A percentile compares a stretch with the other conserved stretches of the same genome.
Conservation (phyloP, 1,140 invertebrate species). For the Cherax quadricarinatus region DNA sequence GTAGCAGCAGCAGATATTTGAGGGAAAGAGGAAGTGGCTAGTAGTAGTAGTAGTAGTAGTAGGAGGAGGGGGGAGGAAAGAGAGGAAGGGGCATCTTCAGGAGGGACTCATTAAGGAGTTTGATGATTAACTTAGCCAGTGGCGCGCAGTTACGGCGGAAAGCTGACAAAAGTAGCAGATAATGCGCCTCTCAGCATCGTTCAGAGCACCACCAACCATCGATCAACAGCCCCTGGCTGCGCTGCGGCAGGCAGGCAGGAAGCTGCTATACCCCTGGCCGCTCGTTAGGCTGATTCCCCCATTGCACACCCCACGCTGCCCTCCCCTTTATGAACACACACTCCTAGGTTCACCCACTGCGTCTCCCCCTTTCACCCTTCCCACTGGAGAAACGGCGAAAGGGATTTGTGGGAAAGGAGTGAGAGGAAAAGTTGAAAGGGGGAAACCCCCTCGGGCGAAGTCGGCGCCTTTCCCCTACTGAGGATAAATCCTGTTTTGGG, state of each 20-base stretch:
- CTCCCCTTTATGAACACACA: neutral
- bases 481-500: slow-evolving; percentile 39
- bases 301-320: neutral
- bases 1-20: no score
- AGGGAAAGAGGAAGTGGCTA: no score
- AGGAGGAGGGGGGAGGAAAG: neutral
- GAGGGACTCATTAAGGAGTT: slow-evolving; percentile 39
- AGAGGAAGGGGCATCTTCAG: neutral
- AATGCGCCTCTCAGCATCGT: slow-evolving; percentile 34
- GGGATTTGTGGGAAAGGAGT: neutral
- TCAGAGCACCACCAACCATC: slow-evolving; percentile 1
- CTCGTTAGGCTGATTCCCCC: neutral
- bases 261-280: neutral
- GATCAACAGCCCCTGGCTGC: neutral
- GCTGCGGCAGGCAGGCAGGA: neutral
- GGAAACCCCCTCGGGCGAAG: no score
- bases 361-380: neutral
- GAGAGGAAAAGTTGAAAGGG: neutral
- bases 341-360: neutral
- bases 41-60: no score
- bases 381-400: neutral
- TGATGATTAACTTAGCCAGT: slow-evolving; percentile 44
- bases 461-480: neutral
- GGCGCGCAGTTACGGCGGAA: slow-evolving; percentile 39
- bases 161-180: slow-evolving; percentile 40